Evolutionary conservation across 2,113 vertebrate species (phyloP), one percentile per base, ranked within the genome.

Genomic region (Crocuta crocuta): DNA sequence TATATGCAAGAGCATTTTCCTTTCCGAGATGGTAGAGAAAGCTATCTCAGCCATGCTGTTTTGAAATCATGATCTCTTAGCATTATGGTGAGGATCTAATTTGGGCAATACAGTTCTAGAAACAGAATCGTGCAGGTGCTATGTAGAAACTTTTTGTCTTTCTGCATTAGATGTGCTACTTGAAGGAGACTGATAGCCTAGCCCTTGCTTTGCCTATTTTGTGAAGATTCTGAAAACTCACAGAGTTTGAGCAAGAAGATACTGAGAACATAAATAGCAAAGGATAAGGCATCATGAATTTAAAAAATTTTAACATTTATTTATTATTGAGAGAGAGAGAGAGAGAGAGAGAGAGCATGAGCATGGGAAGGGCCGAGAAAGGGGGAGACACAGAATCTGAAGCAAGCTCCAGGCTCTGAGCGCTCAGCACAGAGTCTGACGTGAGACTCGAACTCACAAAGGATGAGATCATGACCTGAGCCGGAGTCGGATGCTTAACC

Each of bases 31-130:
- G 6, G 4, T 33, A 31, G n/a, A 73, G 48, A 74, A 90, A 95
- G n/a, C 28, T 70, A 24, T 93, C 31, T 68, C 13, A 23, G 16
- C 8, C 45, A 82, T 48, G 45, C 12, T 96, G 13, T 65, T 95
- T 95, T 91, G 61, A 97, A 96, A 96, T 97, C 88, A 48, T 43
- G 58, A 78, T 85, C 74, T 89, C 82, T 83, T 89, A 83, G 10
- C 48, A 55, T 83, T 66, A 84, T n/a, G 73, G 50, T 85, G 68
- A 94, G 7, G 65, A 65, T 83, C 87, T 78, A 4, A 45, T n/a
- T 74, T 61, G 23, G 35, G 24, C 95, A 91, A 19, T 31, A 43
- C n/a, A 68, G 43, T 87, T 95, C 17, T 86, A 61, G 73, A 65
- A 92, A 65, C 39, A 93, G 48, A n/a, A 31, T 21, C 2, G 2